Percentiles rank a stretch among this genome's conserved stretches.
Evolutionary conservation across 2,113 vertebrate genomes (phyloP).

Genomic region (Seriola aureovittata): DNA sequence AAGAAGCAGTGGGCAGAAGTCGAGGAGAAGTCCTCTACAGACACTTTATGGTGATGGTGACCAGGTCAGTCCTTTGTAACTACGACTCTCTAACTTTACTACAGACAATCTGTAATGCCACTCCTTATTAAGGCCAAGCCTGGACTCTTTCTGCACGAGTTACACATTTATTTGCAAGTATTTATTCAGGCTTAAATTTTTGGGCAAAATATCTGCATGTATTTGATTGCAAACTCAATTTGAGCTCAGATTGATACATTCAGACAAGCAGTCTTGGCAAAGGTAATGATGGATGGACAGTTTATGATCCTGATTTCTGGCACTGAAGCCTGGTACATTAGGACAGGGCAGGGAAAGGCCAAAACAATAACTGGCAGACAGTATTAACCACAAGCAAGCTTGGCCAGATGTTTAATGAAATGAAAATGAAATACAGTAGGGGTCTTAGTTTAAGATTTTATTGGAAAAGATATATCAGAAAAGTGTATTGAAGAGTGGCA

Average conservation of each 20-base stretch:
- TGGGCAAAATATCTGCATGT: not conserved
- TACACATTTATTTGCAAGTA: not conserved
- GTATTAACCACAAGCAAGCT: slow-evolving; percentile 3
- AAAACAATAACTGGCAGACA: not conserved
- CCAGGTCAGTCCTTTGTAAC: slow-evolving; percentile 84
- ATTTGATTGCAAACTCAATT: not conserved
- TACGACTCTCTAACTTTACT: too few species aligned
- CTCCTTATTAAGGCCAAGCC: not conserved
- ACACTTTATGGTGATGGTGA: slow-evolving; percentile 86
- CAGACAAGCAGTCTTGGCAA: not conserved
- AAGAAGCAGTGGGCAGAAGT: slow-evolving; percentile 83
- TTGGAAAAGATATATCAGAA: not conserved
- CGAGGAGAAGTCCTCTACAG: slow-evolving; percentile 90
- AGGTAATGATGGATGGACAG: not conserved
- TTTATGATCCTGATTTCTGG: not conserved
- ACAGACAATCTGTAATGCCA: not conserved
- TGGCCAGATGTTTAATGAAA: not conserved
- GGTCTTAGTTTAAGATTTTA: not conserved
- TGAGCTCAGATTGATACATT: not conserved
- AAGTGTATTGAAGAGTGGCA: not conserved
- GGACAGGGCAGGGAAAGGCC: not conserved
- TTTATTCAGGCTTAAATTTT: not conserved
- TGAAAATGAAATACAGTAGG: too few species aligned
- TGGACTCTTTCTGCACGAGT: not conserved
- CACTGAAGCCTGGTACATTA: not conserved